phyloP scores from a whole-genome alignment of 2,797 vertebrate species.

The Manis pentadactyla region DNA sequence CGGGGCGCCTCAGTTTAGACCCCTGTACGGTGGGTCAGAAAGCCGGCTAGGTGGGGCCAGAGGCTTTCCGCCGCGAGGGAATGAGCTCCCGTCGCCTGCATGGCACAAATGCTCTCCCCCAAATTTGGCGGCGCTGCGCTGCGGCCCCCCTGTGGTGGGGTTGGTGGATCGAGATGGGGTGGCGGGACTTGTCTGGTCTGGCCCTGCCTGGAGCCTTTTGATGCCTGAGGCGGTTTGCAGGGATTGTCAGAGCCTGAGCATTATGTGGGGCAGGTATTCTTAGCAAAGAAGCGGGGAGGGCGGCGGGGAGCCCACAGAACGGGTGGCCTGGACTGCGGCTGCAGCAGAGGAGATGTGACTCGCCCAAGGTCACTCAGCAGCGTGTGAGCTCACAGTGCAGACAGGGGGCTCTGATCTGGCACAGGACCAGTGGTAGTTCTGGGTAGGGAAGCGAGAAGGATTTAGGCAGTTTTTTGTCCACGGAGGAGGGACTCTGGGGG shows the following conservation, averaged over 20 bases:
- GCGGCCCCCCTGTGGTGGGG: neutral
- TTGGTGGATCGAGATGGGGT: neutral
- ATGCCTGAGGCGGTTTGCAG: constrained; percentile 63
- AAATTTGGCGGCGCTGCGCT: constrained; percentile 3
- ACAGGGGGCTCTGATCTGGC: neutral
- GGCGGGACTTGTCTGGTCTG: neutral
- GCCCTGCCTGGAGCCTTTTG: constrained; percentile 47
- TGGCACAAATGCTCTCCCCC: constrained; percentile 65
- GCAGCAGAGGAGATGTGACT: constrained; percentile 68
- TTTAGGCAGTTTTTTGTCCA: neutral
- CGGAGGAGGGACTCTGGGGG: neutral
- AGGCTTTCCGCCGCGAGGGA: constrained; percentile 46
- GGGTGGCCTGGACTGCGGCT: constrained; percentile 53
- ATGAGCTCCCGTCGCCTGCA: constrained; percentile 62
- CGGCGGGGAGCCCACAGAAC: neutral
- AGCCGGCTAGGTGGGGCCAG: constrained; percentile 35
- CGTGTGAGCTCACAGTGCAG: neutral
- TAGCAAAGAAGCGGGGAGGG: constrained; percentile 55
- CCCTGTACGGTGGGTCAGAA: constrained; percentile 45
- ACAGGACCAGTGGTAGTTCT: neutral
- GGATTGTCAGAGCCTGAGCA: constrained; percentile 57
- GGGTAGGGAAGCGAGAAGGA: neutral
- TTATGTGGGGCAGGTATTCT: constrained; percentile 84
- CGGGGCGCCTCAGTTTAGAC: constrained; percentile 45
- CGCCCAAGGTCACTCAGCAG: constrained; percentile 80